Conservation (phyloP, 2,113 vertebrate species). For the Crocuta crocuta region DNA sequence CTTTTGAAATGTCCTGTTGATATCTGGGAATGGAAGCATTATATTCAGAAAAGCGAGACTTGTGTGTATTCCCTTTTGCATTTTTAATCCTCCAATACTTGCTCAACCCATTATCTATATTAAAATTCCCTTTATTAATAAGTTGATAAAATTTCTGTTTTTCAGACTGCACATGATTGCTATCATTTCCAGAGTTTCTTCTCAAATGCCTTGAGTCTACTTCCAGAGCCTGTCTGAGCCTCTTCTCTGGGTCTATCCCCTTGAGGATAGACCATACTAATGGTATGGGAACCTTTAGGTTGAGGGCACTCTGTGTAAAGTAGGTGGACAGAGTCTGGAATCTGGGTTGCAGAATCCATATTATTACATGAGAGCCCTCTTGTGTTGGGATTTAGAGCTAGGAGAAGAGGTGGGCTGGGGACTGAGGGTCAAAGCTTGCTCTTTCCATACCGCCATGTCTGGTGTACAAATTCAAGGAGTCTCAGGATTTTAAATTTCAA, state of each 20-base stretch:
- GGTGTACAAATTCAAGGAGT: background rate
- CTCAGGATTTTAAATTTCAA: background rate
- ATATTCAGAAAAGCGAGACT: background rate
- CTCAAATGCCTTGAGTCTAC: background rate
- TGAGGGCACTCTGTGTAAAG: background rate
- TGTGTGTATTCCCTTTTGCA: background rate
- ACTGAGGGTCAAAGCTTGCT: background rate
- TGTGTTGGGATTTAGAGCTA: background rate
- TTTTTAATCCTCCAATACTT: background rate
- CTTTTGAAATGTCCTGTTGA: background rate
- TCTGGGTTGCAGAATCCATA: fast-evolving
- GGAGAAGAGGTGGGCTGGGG: background rate
- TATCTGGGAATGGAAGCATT: background rate
- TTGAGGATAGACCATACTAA: background rate
- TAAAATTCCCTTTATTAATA: constrained; percentile 12
- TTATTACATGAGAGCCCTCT: background rate
- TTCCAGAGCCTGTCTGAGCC: background rate
- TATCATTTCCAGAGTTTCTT: background rate
- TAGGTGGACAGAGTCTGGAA: background rate
- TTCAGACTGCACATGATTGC: background rate
- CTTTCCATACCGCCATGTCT: background rate
- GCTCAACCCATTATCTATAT: background rate
- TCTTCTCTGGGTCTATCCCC: background rate
- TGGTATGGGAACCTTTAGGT: background rate
- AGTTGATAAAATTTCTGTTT: background rate